Conservation (phyloP, 1,140 invertebrate genomes). For the Chelonus insularis region DNA sequence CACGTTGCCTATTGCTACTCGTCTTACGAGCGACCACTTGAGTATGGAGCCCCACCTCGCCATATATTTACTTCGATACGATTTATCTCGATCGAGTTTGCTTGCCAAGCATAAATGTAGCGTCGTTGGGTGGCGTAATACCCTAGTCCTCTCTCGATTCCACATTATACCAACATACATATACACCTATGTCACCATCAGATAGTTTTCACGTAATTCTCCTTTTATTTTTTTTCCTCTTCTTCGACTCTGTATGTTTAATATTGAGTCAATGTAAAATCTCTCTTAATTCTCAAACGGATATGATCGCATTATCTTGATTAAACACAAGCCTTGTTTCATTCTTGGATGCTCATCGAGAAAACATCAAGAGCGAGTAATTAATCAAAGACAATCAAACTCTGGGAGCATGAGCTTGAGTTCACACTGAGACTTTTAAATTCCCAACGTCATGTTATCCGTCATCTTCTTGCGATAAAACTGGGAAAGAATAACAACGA, state of each 20-base stretch:
- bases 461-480: constrained; percentile 41
- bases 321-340: too few species aligned
- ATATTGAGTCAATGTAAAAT: too few species aligned
- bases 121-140: constrained; percentile 21
- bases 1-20: constrained; percentile 49
- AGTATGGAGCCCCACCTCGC: constrained; percentile 33
- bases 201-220: constrained; percentile 1
- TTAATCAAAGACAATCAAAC: constrained; percentile 61
- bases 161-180: constrained; percentile 8
- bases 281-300: too few species aligned
- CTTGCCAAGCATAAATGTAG: constrained; percentile 14
- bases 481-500: constrained; percentile 22
- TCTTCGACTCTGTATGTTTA: background rate
- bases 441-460: constrained; percentile 31
- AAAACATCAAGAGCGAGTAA: constrained; percentile 32
- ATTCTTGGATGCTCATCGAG: too few species aligned
- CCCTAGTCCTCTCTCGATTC: constrained; percentile 18
- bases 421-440: constrained; percentile 42
- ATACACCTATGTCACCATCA: background rate
- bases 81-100: constrained; percentile 48
- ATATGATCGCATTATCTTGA: too few species aligned
- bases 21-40: constrained; percentile 42
- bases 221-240: background rate
- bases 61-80: constrained; percentile 46
- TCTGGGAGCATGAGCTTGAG: constrained; percentile 48